These are phyloP conservation scores for Neoniphon sammara DNA, from an alignment of 2,797 vertebrate species.

Conservation along the genomic window DNA sequence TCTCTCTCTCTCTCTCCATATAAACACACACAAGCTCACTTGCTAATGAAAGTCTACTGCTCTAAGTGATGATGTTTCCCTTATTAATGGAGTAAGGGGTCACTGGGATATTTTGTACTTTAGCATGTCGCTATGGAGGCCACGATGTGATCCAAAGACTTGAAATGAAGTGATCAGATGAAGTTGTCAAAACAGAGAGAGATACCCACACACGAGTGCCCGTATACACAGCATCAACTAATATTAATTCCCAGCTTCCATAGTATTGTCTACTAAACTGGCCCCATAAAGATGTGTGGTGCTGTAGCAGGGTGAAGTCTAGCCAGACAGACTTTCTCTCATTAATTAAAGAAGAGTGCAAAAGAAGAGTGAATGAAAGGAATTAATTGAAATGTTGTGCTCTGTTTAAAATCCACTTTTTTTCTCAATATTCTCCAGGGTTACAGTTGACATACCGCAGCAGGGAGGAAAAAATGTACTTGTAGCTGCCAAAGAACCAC, in stretches of 20 bases:
- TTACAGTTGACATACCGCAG: no score
- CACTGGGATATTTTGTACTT: neutral
- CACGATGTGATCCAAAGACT: neutral
- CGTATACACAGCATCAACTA: neutral
- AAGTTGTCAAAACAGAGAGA: neutral
- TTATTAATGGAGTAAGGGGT: conserved; percentile 12
- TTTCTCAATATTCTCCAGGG: no score
- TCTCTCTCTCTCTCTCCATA: conserved; percentile 1
- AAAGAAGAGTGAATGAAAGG: no score
- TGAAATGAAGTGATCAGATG: neutral
- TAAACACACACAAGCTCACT: conserved; percentile 14
- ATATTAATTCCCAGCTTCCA: neutral
- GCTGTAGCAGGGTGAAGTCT: neutral
- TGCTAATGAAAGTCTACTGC: conserved; percentile 17
- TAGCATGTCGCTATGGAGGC: neutral
- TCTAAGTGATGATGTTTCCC: neutral
- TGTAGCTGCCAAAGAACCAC: no score
- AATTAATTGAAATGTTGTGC: no score
- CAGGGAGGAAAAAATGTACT: no score
- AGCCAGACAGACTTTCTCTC: neutral
- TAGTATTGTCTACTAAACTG: neutral
- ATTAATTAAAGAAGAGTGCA: neutral
- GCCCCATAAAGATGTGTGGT: neutral
- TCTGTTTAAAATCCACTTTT: no score
- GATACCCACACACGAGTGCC: neutral